A percentile compares a stretch with the other conserved stretches of the same genome.
Conservation (phyloP, 2,797 vertebrate genomes). For the Alectoris magna region DNA sequence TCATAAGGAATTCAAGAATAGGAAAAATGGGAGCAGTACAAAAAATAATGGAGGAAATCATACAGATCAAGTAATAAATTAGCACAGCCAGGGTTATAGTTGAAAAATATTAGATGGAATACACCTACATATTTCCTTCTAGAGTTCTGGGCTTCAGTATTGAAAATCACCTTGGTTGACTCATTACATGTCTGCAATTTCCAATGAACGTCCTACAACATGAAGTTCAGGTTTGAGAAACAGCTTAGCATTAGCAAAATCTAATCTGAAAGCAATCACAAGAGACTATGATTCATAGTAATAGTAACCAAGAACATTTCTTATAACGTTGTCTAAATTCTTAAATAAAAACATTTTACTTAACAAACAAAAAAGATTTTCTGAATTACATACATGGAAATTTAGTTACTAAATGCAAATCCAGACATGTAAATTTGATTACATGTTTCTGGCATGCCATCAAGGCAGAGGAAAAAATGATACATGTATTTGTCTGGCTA, state of each 20-base stretch:
- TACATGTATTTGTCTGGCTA: not conserved
- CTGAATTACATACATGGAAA: not conserved
- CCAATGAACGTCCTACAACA: not conserved
- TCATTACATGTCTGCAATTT: not conserved
- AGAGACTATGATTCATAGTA: not conserved
- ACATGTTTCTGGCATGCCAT: slow-evolving; percentile 8
- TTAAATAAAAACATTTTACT: not conserved
- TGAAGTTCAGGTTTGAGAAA: not conserved
- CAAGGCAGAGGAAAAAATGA: slow-evolving; percentile 21
- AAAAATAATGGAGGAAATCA: not conserved
- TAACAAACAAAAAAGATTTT: slow-evolving; percentile 2
- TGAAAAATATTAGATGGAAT: not conserved
- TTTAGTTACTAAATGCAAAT: slow-evolving; percentile 33
- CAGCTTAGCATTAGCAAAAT: not conserved
- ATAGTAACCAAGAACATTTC: not conserved
- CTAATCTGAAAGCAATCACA: not conserved
- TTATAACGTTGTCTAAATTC: not conserved
- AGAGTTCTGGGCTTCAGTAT: not conserved
- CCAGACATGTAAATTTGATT: slow-evolving; percentile 42
- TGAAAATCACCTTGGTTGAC: not conserved
- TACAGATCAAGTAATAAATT: not conserved
- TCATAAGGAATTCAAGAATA: not conserved
- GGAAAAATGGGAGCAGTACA: not conserved
- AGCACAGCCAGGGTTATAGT: not conserved
- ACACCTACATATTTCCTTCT: not conserved